Percentiles rank a stretch among this genome's conserved stretches.
Evolutionary conservation across 2,797 vertebrate genomes (phyloP).

Genomic region (Cottoperca gobio): DNA sequence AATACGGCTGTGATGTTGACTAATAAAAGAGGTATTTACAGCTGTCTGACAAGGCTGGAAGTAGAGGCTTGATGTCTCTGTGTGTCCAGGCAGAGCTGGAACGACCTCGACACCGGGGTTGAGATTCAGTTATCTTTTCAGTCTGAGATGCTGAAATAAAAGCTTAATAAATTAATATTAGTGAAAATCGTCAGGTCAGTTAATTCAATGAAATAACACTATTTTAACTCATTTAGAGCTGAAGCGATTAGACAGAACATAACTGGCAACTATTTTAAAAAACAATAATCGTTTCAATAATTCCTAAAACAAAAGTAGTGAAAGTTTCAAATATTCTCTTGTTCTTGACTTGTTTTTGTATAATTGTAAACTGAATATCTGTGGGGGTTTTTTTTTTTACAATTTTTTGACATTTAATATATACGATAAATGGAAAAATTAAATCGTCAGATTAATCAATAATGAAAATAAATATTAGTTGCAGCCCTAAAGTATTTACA

Average conservation of each 20-base stretch:
- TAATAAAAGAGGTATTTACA: constrained; percentile 75
- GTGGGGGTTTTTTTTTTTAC: neutral
- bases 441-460: too few relatives aligned
- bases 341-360: neutral
- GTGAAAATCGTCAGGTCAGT: neutral
- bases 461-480: too few relatives aligned
- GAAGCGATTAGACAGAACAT: neutral
- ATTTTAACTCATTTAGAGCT: neutral
- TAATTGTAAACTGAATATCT: neutral
- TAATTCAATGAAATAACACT: neutral
- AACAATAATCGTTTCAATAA: neutral
- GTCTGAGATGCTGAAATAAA: neutral
- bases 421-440: neutral
- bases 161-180: neutral
- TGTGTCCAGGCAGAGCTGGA: constrained; percentile 10
- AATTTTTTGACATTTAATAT: neutral
- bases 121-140: neutral
- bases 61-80: constrained; percentile 38
- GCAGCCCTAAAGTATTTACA: too few relatives aligned
- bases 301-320: neutral
- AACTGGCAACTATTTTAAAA: neutral
- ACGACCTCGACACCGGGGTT: neutral
- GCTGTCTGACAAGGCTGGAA: constrained; percentile 52
- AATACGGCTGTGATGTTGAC: constrained; percentile 61
- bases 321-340: too few relatives aligned